A percentile compares a stretch with the other conserved stretches of the same genome.
These are phyloP conservation scores for Eurystomus gularis DNA, from an alignment of 2,113 vertebrate genomes.

Conservation along the genomic window DNA sequence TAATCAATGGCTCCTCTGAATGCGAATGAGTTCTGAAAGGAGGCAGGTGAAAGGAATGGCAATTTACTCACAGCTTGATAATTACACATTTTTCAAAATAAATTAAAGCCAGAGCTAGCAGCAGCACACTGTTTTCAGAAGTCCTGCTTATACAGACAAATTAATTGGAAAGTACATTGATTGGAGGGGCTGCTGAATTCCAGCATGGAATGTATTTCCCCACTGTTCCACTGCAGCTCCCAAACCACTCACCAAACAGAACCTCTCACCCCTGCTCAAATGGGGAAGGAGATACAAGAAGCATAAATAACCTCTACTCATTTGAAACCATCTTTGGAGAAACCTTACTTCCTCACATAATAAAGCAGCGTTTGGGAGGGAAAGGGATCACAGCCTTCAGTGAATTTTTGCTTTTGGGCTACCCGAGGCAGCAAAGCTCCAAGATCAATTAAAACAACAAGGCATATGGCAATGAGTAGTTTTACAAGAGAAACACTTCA, in stretches of 20 bases:
- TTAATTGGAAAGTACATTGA: constrained; percentile 47
- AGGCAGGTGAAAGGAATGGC: constrained; percentile 51
- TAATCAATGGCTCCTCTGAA: constrained; percentile 52
- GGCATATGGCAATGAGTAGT: not conserved
- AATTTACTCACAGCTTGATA: constrained; percentile 72
- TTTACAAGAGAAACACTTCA: not conserved
- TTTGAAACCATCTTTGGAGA: not conserved
- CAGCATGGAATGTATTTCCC: not conserved
- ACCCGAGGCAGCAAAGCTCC: not conserved
- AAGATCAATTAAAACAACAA: not conserved
- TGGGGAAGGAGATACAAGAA: not conserved
- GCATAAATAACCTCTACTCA: not conserved
- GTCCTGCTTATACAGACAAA: constrained; percentile 10
- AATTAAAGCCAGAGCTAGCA: constrained; percentile 54
- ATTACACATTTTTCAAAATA: constrained; percentile 65
- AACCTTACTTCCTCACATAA: not conserved
- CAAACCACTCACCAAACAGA: not conserved
- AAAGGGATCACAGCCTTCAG: not conserved
- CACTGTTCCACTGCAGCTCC: not conserved
- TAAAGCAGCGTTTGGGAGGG: not conserved
- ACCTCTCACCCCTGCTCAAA: not conserved
- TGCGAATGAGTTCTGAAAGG: constrained; percentile 46
- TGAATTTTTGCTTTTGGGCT: not conserved
- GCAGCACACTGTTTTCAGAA: constrained; percentile 26
- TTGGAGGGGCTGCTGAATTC: constrained; percentile 17